A percentile compares a stretch with the other conserved stretches of the same genome.
Conservation (phyloP, 2,888 invertebrate species). For the Oligia strigilis region DNA sequence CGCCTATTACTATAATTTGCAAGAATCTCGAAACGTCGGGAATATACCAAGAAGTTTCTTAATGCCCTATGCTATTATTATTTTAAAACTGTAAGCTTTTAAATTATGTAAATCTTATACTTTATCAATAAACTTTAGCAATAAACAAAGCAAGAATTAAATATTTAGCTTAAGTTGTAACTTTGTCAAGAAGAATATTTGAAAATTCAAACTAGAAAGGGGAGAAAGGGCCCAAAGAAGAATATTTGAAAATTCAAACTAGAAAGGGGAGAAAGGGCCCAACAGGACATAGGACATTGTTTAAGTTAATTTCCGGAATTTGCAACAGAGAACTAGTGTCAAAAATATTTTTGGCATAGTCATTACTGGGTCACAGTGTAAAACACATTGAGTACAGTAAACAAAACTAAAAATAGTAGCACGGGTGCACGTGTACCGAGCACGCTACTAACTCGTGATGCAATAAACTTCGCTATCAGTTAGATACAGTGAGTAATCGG, state of each 20-base stretch:
- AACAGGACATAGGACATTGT: not conserved
- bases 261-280: not conserved
- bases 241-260: not conserved
- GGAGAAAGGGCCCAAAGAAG: not conserved
- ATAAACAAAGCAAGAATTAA: not conserved
- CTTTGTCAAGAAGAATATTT: not conserved
- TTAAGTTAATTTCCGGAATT: not conserved
- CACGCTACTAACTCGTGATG: slow-evolving; percentile 63
- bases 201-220: not conserved
- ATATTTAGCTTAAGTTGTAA: not conserved
- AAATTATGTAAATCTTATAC: not conserved
- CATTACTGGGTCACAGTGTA: slow-evolving; percentile 60
- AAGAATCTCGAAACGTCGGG: not conserved
- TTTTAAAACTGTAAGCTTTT: not conserved
- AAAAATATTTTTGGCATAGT: slow-evolving; percentile 43
- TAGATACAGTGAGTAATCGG: slow-evolving; percentile 62
- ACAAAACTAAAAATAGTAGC: slow-evolving; percentile 55
- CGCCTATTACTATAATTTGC: not conserved
- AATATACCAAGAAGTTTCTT: not conserved
- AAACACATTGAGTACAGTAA: slow-evolving; percentile 48
- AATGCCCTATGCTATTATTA: too few relatives aligned
- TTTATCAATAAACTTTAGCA: not conserved
- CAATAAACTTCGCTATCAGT: slow-evolving; percentile 63
- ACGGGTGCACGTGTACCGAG: slow-evolving; percentile 54
- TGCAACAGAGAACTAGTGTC: slow-evolving; percentile 4